Evolutionary conservation across 2,888 invertebrate species (phyloP).

Genomic region (Pycnomerus fuliginosus): DNA sequence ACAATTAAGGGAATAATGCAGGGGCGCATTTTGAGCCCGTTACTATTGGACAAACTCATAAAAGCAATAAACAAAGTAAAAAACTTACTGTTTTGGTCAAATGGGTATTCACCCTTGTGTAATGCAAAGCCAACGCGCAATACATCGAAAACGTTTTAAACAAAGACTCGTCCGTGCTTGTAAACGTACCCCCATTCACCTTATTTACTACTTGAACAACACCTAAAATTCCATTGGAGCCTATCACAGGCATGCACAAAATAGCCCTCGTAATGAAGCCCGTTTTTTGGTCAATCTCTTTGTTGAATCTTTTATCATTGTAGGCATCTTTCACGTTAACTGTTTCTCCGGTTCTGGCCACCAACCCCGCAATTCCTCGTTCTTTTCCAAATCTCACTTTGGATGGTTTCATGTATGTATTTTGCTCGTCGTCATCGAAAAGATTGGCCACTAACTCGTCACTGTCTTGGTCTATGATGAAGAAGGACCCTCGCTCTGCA

Average conservation of each 20-base stretch:
- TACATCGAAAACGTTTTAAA: conserved; percentile 58
- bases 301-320: conserved; percentile 57
- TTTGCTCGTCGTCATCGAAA: conserved; percentile 59
- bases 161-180: conserved; percentile 55
- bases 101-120: conserved; percentile 51
- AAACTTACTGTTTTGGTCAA: conserved; percentile 2
- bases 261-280: conserved; percentile 60
- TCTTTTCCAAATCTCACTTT: conserved; percentile 56
- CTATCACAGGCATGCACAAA: conserved; percentile 58
- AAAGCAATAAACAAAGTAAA: not conserved
- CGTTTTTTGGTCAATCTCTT: conserved; percentile 57
- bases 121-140: conserved; percentile 59
- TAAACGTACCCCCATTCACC: conserved; percentile 51
- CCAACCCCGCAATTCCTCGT: conserved; percentile 57
- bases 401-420: conserved; percentile 56
- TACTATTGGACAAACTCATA: no score
- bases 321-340: conserved; percentile 60
- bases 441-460: conserved; percentile 57
- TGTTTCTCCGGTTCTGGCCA: conserved; percentile 54
- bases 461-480: conserved; percentile 56
- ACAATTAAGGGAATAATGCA: no score
- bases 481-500: conserved; percentile 61
- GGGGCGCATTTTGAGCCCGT: no score
- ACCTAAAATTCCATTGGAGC: conserved; percentile 48
- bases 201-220: conserved; percentile 60